Base-by-base conservation (phyloP, 2,888 invertebrate genomes). In the Strigamia maritima region DNA sequence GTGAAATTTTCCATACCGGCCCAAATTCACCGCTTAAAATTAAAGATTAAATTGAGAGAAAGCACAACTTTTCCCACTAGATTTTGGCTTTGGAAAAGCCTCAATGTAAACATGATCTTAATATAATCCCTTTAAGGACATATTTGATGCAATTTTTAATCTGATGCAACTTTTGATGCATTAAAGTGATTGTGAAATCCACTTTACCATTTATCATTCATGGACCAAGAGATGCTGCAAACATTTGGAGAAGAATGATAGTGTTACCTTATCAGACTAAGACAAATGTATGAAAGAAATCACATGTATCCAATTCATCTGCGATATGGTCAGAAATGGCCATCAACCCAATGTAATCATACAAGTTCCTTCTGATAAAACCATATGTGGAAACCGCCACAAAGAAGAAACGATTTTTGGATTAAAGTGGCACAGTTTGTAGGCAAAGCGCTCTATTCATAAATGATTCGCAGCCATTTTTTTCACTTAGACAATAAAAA, bases 241-340 rank as follows among this genome's bases (percentile, higher is more conserved):
- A 24, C 60, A 60, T 60, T 60, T 1, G 22, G 8, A 60, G 24
- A 12, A 60, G 19, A 24, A 60, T 10, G 60, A 60, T 19, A 28
- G 24, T 7, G 12, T 26, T n/a, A 10, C 70, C 70, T 70, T 70
- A 70, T 70, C 70, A 54, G n/a, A 19, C 28, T 70, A 70, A 70
- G 70, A 70, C 70, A 70, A 70, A 70, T 70, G 70, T 70, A 28
- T 16, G 14, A 70, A 70, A 70, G 28, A 70, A 70, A 70, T 70
- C 70, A 70, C 26, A 70, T 70, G 70, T 70, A 70, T 70, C 70
- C 26, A 70, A 70, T 70, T 70, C 70, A 70, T 70, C 70, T 26
- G 70, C 26, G 70, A 70, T 70, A 70, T 70, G 70, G 70, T 70
- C 70, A 70, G 70, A 28, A 70, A 70, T 28, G 70, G 28, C 70